Conservation (phyloP, 1,140 invertebrate genomes). For the Zaprionus vittiger region DNA sequence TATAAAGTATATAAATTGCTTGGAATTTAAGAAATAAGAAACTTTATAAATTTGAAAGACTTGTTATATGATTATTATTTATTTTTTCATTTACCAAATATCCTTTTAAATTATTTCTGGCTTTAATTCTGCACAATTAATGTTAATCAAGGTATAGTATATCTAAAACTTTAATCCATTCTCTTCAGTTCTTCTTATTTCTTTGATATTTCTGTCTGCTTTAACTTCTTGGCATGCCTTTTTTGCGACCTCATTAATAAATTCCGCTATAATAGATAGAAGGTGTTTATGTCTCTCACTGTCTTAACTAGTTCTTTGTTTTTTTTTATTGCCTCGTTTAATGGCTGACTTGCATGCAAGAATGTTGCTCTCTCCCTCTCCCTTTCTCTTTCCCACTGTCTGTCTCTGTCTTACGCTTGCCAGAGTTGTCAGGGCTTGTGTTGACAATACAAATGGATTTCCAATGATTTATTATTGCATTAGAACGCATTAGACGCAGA, state of each 20-base stretch:
- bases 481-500: slow-evolving; percentile 73
- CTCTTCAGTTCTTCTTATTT: not conserved
- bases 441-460: slow-evolving; percentile 83
- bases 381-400: not conserved
- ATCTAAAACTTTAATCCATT: not conserved
- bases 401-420: not conserved
- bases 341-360: slow-evolving; percentile 68
- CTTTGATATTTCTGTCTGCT: not conserved
- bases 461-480: slow-evolving; percentile 82
- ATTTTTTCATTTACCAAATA: not conserved
- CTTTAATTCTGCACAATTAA: not conserved
- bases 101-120: not conserved
- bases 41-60: too few relatives aligned
- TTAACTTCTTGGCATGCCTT: slow-evolving; percentile 19
- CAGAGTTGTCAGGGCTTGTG: slow-evolving; percentile 67
- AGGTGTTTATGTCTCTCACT: slow-evolving; percentile 67
- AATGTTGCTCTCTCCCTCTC: not conserved
- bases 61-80: not conserved
- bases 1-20: too few relatives aligned
- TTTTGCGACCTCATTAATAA: slow-evolving; percentile 49
- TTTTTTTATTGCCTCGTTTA: slow-evolving; percentile 67
- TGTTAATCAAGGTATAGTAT: not conserved
- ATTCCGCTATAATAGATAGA: slow-evolving; percentile 4
- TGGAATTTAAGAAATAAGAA: too few relatives aligned
- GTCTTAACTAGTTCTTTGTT: slow-evolving; percentile 58